A percentile compares a stretch with the other conserved stretches of the same genome.
phyloP scores from a whole-genome alignment of 53 echinoderm and acorn worm species.

The Echinometra lucunter region DNA sequence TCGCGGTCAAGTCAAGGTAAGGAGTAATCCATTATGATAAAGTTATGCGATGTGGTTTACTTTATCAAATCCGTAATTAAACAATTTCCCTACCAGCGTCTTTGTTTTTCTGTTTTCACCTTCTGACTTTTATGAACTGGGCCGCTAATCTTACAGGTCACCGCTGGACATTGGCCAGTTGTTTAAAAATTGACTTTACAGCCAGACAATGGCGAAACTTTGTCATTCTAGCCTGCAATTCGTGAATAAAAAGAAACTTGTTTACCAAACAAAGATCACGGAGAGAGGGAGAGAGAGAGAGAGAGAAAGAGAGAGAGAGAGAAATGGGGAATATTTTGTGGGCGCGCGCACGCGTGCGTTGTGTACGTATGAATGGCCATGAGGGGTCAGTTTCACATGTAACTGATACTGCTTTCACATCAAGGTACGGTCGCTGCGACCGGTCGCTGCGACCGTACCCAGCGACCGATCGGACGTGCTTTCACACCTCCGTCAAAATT shows the following conservation, averaged over 20 bases:
- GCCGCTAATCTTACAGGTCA: slow-evolving; percentile 39
- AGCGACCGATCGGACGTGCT: too few species aligned
- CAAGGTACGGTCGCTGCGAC: too few species aligned
- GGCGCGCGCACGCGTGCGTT: too few species aligned
- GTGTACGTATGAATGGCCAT: too few species aligned
- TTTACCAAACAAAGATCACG: not conserved
- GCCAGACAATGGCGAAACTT: slow-evolving; percentile 27
- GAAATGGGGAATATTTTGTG: not conserved
- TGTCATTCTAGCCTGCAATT: slow-evolving; percentile 7
- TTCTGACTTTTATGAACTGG: slow-evolving; percentile 37
- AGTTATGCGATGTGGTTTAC: slow-evolving; percentile 40
- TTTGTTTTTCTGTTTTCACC: not conserved
- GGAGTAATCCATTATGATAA: slow-evolving; percentile 34
- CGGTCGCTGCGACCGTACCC: too few species aligned
- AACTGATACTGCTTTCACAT: not conserved
- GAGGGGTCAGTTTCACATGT: not conserved
- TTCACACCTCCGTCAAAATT: too few species aligned
- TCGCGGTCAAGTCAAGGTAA: slow-evolving; percentile 30
- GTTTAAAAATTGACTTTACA: slow-evolving; percentile 5
- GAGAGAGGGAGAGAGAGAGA: not conserved
- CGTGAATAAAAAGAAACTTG: not conserved
- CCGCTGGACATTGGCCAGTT: slow-evolving; percentile 41
- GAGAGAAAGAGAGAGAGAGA: not conserved
- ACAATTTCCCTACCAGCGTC: slow-evolving; percentile 50
- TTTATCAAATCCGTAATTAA: slow-evolving; percentile 32